Evolutionary conservation across 2,888 invertebrate species (phyloP), one percentile per base, ranked within the genome.

Genomic region (Cataglyphis cursor): DNA sequence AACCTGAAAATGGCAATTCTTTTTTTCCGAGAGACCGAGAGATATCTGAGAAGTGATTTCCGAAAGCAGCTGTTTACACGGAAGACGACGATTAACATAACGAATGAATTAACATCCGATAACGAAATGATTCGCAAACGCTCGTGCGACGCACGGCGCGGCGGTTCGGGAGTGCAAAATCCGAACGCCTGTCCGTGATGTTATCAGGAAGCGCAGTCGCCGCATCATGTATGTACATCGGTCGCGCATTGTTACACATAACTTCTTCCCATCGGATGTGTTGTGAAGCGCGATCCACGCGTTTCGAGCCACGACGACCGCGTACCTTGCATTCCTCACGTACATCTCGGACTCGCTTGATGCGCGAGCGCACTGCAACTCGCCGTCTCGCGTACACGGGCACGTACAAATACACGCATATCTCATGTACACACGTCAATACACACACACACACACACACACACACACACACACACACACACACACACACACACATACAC

Each of bases 161-260:
- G 44, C 64, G 15, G 15, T 64, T 62, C 64, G 74, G 10, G 44
- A 31, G 8, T 44, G 21, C 1, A 44, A 74, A 62, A 73, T 74
- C 81, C 41, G 59, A 24, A 24, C 54, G 35, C 41, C 41, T 76
- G 15, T 38, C 31, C 62, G 73, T 62, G 73, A 75, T 62, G 48
- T 75, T 85, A 87, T 82, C 85, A 85, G 90, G 89, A 89, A 90
- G 90, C 85, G 86, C 24, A 28, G 82, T 90, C 90, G 89, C 85
- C 18, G 38, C 82, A 41, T 28, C 48, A 24, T n/a, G 51, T 68
- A 48, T 51, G 51, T 68, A 86, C 81, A 35, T 66, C 85, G 61
- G 82, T 80, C 57, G 87, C 82, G 87, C 89, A 89, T 90, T 90
- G 90, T 90, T 90, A 90, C 89, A 90, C 89, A 87, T 88, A 88